Percentiles rank a stretch among this genome's conserved stretches.
phyloP scores from a whole-genome alignment of 2,888 invertebrate genomes.

The Drosophila ezoana region DNA sequence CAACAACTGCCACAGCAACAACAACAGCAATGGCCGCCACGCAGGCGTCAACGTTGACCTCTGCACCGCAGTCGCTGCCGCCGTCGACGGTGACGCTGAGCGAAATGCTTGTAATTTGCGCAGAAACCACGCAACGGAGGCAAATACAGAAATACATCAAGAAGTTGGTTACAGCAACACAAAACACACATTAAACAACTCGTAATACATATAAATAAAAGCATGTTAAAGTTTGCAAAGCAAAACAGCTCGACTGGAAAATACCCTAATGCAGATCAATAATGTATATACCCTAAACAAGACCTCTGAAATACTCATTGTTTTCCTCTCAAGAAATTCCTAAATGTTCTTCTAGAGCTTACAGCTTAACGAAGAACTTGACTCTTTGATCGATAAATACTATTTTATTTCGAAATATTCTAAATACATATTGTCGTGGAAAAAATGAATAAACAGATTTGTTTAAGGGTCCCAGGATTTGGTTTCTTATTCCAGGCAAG shows the following conservation, averaged over 20 bases:
- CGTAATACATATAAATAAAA: constrained; percentile 7
- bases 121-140: constrained; percentile 17
- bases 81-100: constrained; percentile 17
- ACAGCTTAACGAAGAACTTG: too few relatives aligned
- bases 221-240: not conserved
- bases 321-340: too few relatives aligned
- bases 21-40: constrained; percentile 70
- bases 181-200: constrained; percentile 13
- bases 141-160: constrained; percentile 22
- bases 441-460: too few relatives aligned
- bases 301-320: too few relatives aligned
- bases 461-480: too few relatives aligned
- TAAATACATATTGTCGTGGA: too few relatives aligned
- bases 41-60: constrained; percentile 64
- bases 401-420: too few relatives aligned
- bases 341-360: too few relatives aligned
- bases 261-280: not conserved
- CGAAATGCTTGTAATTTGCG: constrained; percentile 45
- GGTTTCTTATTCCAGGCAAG: too few relatives aligned
- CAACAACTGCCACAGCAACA: constrained; percentile 10
- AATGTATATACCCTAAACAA: too few relatives aligned
- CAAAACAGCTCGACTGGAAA: not conserved
- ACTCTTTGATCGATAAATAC: too few relatives aligned
- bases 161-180: constrained; percentile 22
- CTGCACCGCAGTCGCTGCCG: constrained; percentile 25